Conservation (phyloP, 1,140 invertebrate genomes). For the Uloborus diversus region DNA sequence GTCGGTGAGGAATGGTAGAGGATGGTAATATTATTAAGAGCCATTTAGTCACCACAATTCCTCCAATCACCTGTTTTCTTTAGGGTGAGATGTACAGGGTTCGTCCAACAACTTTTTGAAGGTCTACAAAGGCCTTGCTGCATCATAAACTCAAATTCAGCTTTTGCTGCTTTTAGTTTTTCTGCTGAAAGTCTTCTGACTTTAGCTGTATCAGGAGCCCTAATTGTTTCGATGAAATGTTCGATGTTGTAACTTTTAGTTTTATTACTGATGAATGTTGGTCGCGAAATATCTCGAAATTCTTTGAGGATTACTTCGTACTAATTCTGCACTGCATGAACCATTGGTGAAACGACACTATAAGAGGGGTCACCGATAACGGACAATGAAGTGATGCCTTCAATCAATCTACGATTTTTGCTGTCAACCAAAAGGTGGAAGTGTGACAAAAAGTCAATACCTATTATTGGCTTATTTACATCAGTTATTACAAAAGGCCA, state of each 20-base stretch:
- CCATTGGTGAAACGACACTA: slow-evolving; percentile 7
- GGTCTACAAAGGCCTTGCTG: slow-evolving; percentile 57
- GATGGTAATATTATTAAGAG: slow-evolving; percentile 44
- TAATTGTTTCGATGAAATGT: slow-evolving; percentile 55
- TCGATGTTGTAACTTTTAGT: slow-evolving; percentile 32
- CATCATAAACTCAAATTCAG: no score
- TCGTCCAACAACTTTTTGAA: slow-evolving; percentile 58
- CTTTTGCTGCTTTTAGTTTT: slow-evolving; percentile 49
- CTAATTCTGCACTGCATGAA: slow-evolving; percentile 7
- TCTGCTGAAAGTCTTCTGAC: slow-evolving; percentile 36
- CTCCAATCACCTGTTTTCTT: no score
- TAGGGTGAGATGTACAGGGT: slow-evolving; percentile 59
- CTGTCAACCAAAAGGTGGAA: slow-evolving; percentile 39
- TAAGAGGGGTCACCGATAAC: not conserved
- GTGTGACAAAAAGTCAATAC: slow-evolving; percentile 46
- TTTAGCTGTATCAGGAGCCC: slow-evolving; percentile 22
- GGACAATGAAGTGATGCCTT: slow-evolving; percentile 20
- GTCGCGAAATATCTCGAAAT: slow-evolving; percentile 12
- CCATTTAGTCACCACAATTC: slow-evolving; percentile 45
- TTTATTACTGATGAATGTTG: not conserved
- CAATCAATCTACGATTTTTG: slow-evolving; percentile 1
- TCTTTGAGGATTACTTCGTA: slow-evolving; percentile 7
- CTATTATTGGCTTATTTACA: slow-evolving; percentile 52
- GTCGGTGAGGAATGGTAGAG: slow-evolving; percentile 38
- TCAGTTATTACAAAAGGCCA: slow-evolving; percentile 50